Evolutionary conservation across 1,140 invertebrate species (phyloP).

Genomic region (Drosophila repletoides): DNA sequence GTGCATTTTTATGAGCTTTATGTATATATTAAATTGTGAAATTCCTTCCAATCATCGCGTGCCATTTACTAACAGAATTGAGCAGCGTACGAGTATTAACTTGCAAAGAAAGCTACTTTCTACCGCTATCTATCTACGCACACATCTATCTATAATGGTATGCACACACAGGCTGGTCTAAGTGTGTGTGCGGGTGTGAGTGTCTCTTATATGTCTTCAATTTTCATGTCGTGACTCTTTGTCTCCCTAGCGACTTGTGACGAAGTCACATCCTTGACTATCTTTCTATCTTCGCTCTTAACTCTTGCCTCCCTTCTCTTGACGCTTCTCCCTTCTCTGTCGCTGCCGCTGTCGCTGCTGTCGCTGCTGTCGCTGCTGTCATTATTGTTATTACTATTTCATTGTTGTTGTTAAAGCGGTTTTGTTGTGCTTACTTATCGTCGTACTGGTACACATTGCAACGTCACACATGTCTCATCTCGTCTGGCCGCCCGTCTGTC

Average conservation of each 20-base stretch:
- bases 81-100: conserved; percentile 12
- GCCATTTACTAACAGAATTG: background rate
- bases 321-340: conserved; percentile 9
- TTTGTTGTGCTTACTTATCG: conserved; percentile 57
- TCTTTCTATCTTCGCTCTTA: conserved; percentile 7
- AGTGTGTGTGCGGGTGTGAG: background rate
- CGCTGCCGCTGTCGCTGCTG: conserved; percentile 36
- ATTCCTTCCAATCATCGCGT: conserved; percentile 18
- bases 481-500: conserved; percentile 38
- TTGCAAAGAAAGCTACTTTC: conserved; percentile 4
- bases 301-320: background rate
- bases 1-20: background rate
- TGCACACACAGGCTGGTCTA: background rate
- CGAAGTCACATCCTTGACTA: conserved; percentile 42
- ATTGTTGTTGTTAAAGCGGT: conserved; percentile 29
- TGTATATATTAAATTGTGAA: background rate
- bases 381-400: conserved; percentile 64
- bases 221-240: conserved; percentile 41
- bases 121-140: conserved; percentile 4
- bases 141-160: background rate
- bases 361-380: conserved; percentile 46
- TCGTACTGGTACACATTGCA: conserved; percentile 33
- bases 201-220: background rate
- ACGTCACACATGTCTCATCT: conserved; percentile 52
- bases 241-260: conserved; percentile 16